Evolutionary conservation across 2,888 invertebrate genomes (phyloP).

Genomic region (Thereva unica): DNA sequence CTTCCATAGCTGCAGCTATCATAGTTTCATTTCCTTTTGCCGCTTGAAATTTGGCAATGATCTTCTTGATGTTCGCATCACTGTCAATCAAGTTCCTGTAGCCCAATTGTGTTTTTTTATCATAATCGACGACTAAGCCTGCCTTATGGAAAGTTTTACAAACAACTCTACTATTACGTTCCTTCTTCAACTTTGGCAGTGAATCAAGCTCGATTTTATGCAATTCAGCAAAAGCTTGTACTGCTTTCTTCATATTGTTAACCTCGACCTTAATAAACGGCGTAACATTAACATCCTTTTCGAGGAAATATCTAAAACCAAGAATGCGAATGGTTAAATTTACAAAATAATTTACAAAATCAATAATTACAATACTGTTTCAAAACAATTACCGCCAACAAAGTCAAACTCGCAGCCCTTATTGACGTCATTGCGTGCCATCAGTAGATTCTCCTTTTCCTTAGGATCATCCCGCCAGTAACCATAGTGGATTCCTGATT

Average conservation of each 20-base stretch:
- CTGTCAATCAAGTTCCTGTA: conserved; percentile 77
- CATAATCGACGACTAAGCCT: conserved; percentile 84
- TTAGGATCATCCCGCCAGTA: conserved; percentile 85
- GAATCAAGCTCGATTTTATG: conserved; percentile 64
- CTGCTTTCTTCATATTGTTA: conserved; percentile 63
- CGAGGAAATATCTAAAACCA: conserved; percentile 48
- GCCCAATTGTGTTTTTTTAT: conserved; percentile 80
- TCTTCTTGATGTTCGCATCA: conserved; percentile 69
- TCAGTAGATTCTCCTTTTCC: conserved; percentile 69
- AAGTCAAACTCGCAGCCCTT: conserved; percentile 72
- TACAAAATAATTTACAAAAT: conserved; percentile 3
- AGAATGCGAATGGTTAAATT: not conserved
- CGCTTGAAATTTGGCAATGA: conserved; percentile 67
- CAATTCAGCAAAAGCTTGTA: conserved; percentile 67
- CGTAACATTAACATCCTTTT: conserved; percentile 52
- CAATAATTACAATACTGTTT: conserved; percentile 48
- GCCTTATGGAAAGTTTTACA: conserved; percentile 77
- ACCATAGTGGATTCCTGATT: conserved; percentile 80
- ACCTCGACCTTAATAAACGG: conserved; percentile 69
- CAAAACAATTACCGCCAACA: conserved; percentile 62
- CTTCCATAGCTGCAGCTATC: conserved; percentile 65
- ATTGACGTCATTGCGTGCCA: conserved; percentile 75
- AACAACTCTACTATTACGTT: conserved; percentile 66
- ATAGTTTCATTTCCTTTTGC: conserved; percentile 62
- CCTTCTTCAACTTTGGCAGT: conserved; percentile 64